phyloP scores from a whole-genome alignment of 1,140 invertebrate species.

The Drosophila grimshawi region DNA sequence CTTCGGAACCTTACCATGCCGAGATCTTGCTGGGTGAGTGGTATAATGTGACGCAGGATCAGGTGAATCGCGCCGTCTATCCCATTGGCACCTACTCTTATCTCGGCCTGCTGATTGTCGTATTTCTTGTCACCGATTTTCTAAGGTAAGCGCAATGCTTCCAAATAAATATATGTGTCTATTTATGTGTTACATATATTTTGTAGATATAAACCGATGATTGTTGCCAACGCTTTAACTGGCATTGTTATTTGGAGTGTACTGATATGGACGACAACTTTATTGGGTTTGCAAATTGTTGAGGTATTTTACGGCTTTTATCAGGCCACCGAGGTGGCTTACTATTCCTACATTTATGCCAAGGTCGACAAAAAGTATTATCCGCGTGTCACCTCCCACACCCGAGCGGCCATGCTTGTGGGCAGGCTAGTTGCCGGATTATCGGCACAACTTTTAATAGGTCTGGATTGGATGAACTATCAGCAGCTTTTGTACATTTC shows the following conservation, averaged over 20 bases:
- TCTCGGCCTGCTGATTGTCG: constrained; percentile 88
- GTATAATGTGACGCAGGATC: constrained; percentile 88
- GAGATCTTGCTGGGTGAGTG: constrained; percentile 88
- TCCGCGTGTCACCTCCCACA: constrained; percentile 90
- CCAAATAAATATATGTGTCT: not conserved
- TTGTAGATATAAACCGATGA: constrained; percentile 92
- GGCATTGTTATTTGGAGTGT: constrained; percentile 90
- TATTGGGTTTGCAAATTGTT: constrained; percentile 87
- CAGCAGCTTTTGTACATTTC: constrained; percentile 89
- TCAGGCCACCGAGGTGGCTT: constrained; percentile 95
- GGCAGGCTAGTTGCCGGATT: constrained; percentile 89
- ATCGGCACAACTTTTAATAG: constrained; percentile 87
- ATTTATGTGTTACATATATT: not conserved
- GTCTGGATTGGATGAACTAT: constrained; percentile 87
- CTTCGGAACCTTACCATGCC: constrained; percentile 91
- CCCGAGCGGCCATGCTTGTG: constrained; percentile 88
- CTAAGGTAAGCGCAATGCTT: constrained; percentile 84
- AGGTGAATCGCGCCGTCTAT: constrained; percentile 87
- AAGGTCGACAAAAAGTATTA: constrained; percentile 92
- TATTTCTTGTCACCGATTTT: constrained; percentile 92
- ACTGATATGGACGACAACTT: constrained; percentile 88
- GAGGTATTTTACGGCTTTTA: constrained; percentile 92
- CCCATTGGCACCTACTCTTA: constrained; percentile 92
- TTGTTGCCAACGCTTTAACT: constrained; percentile 90
- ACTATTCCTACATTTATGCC: constrained; percentile 97